These are phyloP conservation scores for Ochlodes sylvanus DNA, from an alignment of 2,888 invertebrate genomes.

Conservation along the genomic window DNA sequence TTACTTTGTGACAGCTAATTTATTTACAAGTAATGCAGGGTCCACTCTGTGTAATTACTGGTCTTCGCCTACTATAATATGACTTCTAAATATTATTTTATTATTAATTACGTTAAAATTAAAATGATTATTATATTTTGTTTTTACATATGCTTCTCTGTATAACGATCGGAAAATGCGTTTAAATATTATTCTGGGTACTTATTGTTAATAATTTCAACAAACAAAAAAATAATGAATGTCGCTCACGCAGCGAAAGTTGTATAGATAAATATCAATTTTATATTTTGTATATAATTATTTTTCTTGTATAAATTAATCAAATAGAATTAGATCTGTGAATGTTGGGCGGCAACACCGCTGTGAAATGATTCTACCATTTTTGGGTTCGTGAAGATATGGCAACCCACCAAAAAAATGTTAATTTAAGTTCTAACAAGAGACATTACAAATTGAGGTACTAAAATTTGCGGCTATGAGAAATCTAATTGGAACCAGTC, in stretches of 20 bases:
- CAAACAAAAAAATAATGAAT: conserved; percentile 52
- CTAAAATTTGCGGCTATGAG: conserved; percentile 49
- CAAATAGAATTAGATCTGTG: conserved; percentile 76
- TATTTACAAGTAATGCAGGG: conserved; percentile 15
- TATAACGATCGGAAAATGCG: conserved; percentile 38
- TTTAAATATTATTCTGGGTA: conserved; percentile 63
- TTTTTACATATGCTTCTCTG: conserved; percentile 51
- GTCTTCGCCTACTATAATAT: conserved; percentile 18
- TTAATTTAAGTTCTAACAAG: conserved; percentile 50
- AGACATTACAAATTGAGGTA: conserved; percentile 42
- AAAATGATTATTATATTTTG: conserved; percentile 50
- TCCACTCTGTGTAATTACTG: conserved; percentile 16
- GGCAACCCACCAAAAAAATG: conserved; percentile 61
- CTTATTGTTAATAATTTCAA: conserved; percentile 75
- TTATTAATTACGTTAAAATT: conserved; percentile 29
- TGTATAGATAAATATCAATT: conserved; percentile 78
- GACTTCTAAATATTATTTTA: conserved; percentile 23
- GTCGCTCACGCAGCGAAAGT: conserved; percentile 64
- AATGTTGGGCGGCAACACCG: conserved; percentile 53
- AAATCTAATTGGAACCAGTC: conserved; percentile 41
- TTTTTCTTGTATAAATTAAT: conserved; percentile 78
- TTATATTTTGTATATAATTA: conserved; percentile 81
- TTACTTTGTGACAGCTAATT: conserved; percentile 23
- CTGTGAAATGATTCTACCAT: conserved; percentile 43
- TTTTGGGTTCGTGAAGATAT: conserved; percentile 43